phyloP scores from a whole-genome alignment of 2,113 vertebrate species.

The Cynocephalus volans region DNA sequence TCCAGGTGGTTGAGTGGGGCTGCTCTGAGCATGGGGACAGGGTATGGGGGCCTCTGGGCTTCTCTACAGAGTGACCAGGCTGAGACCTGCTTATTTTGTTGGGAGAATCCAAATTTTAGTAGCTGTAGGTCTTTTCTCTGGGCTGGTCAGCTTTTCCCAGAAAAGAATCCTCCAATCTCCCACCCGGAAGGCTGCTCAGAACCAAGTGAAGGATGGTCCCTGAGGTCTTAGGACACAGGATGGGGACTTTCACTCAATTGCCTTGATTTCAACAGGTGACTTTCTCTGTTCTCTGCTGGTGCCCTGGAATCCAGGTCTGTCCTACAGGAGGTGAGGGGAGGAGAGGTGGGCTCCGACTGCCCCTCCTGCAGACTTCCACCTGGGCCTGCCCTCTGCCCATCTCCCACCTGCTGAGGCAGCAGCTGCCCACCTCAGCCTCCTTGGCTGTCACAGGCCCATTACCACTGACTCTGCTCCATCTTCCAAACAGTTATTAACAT shows the following conservation, averaged over 20 bases:
- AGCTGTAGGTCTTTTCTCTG: background rate
- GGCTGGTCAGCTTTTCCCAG: background rate
- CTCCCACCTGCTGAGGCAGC: background rate
- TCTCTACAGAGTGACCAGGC: background rate
- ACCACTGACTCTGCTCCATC: background rate
- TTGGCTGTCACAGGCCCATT: accelerated
- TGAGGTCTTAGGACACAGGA: background rate
- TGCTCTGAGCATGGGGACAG: background rate
- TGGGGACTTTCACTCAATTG: accelerated
- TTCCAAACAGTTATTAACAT: background rate
- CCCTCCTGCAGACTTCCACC: too few relatives aligned
- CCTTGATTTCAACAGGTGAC: background rate
- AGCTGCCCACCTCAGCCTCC: accelerated
- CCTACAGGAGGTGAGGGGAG: background rate
- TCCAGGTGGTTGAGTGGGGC: background rate
- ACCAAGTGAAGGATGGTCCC: too few relatives aligned
- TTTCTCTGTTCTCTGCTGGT: background rate
- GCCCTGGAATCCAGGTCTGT: background rate
- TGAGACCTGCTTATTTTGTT: background rate
- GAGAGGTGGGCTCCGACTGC: background rate
- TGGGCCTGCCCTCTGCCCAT: background rate
- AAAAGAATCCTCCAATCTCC: background rate
- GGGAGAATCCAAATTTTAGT: background rate
- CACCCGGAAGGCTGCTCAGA: background rate
- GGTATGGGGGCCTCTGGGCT: background rate